Conservation (phyloP, 2,113 vertebrate species). For the Lota lota region DNA sequence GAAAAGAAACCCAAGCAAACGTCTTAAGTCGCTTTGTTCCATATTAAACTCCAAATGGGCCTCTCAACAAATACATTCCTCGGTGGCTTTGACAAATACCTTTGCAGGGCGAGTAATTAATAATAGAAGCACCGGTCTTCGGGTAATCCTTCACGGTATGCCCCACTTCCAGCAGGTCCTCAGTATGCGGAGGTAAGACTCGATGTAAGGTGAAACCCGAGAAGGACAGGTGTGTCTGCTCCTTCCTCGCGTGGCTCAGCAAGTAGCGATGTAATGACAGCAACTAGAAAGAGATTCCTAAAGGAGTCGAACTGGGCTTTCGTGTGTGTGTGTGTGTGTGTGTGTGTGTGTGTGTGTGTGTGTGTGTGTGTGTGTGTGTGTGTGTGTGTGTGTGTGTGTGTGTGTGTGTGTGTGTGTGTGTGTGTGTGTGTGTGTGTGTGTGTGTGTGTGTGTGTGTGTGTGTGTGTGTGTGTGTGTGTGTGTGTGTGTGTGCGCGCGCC, state of each 20-base stretch:
- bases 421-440: no score
- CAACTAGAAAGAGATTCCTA: slow-evolving; percentile 18
- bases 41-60: neutral
- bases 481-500: no score
- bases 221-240: neutral
- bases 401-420: no score
- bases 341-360: slow-evolving; percentile 14
- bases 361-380: slow-evolving; percentile 6
- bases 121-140: neutral
- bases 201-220: neutral
- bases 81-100: neutral
- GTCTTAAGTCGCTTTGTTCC: neutral
- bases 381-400: neutral
- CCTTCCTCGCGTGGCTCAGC: neutral
- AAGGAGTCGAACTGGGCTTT: neutral
- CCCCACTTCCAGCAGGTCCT: neutral
- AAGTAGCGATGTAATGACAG: neutral
- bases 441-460: no score
- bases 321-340: slow-evolving; percentile 17
- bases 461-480: no score
- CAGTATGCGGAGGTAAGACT: neutral
- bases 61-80: neutral
- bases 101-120: slow-evolving; percentile 1
- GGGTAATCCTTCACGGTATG: neutral
- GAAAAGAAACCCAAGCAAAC: neutral